A percentile compares a stretch with the other conserved stretches of the same genome.
Evolutionary conservation across 2,888 invertebrate genomes (phyloP).

Genomic region (Gortyna flavago): DNA sequence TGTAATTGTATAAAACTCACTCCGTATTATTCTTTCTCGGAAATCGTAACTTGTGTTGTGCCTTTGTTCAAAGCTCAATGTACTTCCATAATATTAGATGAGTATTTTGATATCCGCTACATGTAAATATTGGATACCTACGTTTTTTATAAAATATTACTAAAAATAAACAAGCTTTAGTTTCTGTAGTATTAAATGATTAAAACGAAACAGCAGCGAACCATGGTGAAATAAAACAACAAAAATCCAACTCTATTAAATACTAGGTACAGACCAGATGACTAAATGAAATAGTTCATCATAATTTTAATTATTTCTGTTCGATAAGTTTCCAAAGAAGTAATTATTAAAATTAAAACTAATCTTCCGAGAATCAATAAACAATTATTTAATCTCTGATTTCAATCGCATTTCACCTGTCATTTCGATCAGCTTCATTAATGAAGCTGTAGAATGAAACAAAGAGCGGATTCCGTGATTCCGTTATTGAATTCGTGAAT

Average conservation of each 20-base stretch:
- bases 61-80: slow-evolving; percentile 19
- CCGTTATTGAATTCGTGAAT: slow-evolving; percentile 41
- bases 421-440: slow-evolving; percentile 27
- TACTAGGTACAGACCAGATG: background rate
- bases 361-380: slow-evolving; percentile 13
- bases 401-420: slow-evolving; percentile 34
- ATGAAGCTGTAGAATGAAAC: slow-evolving; percentile 38
- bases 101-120: background rate
- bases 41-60: slow-evolving; percentile 29
- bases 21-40: slow-evolving; percentile 16
- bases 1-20: background rate
- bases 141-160: slow-evolving; percentile 1
- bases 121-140: slow-evolving; percentile 14
- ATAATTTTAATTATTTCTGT: background rate
- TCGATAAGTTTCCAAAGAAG: background rate
- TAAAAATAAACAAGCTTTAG: background rate
- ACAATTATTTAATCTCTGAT: slow-evolving; percentile 23
- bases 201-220: background rate
- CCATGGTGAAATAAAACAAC: background rate
- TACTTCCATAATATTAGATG: slow-evolving; percentile 7
- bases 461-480: slow-evolving; percentile 49
- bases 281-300: background rate
- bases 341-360: slow-evolving; percentile 6
- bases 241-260: background rate
- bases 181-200: background rate